Percentiles rank a stretch among this genome's conserved stretches.
These are phyloP conservation scores for Drosophila biarmipes DNA, from an alignment of 1,140 invertebrate genomes.

Conservation along the genomic window DNA sequence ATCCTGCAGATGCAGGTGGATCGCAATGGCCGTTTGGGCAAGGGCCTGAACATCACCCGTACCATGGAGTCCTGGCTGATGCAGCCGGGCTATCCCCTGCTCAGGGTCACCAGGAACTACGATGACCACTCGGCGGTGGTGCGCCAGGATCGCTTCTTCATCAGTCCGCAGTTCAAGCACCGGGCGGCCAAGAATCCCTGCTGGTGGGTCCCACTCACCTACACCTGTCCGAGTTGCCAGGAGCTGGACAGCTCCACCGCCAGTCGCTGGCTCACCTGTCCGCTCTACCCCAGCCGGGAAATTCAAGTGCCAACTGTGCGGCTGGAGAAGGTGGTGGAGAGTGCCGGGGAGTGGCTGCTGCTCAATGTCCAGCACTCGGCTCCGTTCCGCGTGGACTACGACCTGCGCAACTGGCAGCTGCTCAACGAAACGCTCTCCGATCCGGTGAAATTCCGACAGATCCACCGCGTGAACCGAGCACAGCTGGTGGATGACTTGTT, in stretches of 20 bases:
- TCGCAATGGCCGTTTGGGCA: slow-evolving; percentile 1
- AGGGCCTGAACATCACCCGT: slow-evolving; percentile 8
- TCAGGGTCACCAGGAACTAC: slow-evolving; percentile 4
- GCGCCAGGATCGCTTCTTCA: background rate
- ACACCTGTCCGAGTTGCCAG: background rate
- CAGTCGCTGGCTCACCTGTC: slow-evolving; percentile 9
- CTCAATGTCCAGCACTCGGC: slow-evolving; percentile 5
- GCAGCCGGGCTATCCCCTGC: slow-evolving; percentile 8
- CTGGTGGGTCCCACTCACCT: slow-evolving; percentile 13
- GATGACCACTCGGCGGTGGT: background rate
- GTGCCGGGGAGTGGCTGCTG: background rate
- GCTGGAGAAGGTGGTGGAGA: background rate
- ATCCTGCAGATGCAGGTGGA: slow-evolving; percentile 9
- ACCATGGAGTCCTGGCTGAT: slow-evolving; percentile 1
- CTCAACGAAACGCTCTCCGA: slow-evolving; percentile 8
- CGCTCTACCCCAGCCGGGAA: background rate
- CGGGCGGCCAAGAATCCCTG: background rate
- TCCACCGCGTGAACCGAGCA: slow-evolving; percentile 10
- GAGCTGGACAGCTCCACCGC: background rate
- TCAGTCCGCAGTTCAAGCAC: background rate
- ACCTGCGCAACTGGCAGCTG: slow-evolving; percentile 11
- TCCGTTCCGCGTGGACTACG: slow-evolving; percentile 9
- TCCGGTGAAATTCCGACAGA: background rate
- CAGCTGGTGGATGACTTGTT: slow-evolving; percentile 9
- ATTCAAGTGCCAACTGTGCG: background rate